phyloP scores from a whole-genome alignment of 2,113 vertebrate genomes.

The Verasper variegatus region DNA sequence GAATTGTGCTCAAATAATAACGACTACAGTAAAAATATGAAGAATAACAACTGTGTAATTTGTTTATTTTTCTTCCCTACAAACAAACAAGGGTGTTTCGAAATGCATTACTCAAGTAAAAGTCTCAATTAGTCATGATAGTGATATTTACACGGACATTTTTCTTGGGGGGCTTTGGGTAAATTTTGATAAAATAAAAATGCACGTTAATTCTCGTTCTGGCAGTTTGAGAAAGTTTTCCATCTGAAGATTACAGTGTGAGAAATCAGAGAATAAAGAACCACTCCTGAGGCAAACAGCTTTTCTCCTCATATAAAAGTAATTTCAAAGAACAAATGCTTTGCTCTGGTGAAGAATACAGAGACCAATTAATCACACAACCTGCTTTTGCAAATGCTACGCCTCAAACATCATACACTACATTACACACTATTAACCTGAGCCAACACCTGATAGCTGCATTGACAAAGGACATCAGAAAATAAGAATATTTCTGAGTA shows the following conservation, averaged over 20 bases:
- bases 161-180: no score
- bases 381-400: not conserved
- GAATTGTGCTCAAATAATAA: no score
- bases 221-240: not conserved
- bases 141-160: no score
- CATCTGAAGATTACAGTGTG: not conserved
- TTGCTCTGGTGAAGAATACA: slow-evolving; percentile 6
- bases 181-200: no score
- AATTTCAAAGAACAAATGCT: not conserved
- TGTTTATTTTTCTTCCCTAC: no score
- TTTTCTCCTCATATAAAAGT: not conserved
- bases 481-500: slow-evolving; percentile 11
- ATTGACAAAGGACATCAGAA: slow-evolving; percentile 20
- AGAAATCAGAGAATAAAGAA: not conserved
- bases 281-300: not conserved
- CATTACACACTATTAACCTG: slow-evolving; percentile 25
- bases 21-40: no score
- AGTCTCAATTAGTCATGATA: no score
- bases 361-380: slow-evolving; percentile 27
- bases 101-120: no score
- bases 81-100: no score
- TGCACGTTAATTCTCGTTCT: no score
- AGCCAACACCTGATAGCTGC: slow-evolving; percentile 34
- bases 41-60: no score
- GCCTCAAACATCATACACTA: not conserved